Base-by-base conservation (phyloP, 2,113 vertebrate genomes). In the Perccottus glenii region DNA sequence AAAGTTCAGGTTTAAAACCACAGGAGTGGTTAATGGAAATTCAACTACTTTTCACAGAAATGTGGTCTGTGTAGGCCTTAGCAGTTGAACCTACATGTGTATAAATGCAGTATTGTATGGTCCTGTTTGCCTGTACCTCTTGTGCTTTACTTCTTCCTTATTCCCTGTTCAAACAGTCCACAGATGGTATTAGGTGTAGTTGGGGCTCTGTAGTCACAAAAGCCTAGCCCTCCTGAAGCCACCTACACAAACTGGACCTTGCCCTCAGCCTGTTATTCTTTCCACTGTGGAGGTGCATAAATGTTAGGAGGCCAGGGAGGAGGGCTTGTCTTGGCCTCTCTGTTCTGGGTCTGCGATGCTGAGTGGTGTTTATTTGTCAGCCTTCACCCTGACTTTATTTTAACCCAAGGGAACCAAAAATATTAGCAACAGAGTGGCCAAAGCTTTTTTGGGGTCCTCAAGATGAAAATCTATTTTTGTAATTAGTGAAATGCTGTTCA, bases 291-390 rank as follows among this genome's bases (percentile, higher is more conserved):
- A 85, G 85, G 74, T 80, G 70, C 84, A 56, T 83, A 70, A 76
- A 83, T 78, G 72, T 81, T 70, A 47, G 75, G 62, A 35, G 35
- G 62, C 82, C 55, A 51, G 81, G 56, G 70, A 74, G 52, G 70
- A 51, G 78, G 67, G 60, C 66, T 66, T 64, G 74, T 61, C 70
- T 67, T 57, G 78, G 81, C 70, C 81, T 81, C 50, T 75, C 40
- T 45, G 64, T 80, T 14, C 73, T 77, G 69, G 65, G 40, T 64
- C 78, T 64, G 67, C 58, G 68, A 81, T 68, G 60, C 63, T 56
- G 80, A 82, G 69, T 76, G 64, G 50, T 87, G 88, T 88, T 89
- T 91, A 85, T 91, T 90, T 89, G 78, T 83, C 71, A 84, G n/a
- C 40, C 59, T 62, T 80, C 75, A 56, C 53, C 57, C 69, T 12